A percentile compares a stretch with the other conserved stretches of the same genome.
Conservation (phyloP, 2,797 vertebrate species). For the Pipistrellus pygmaeus region DNA sequence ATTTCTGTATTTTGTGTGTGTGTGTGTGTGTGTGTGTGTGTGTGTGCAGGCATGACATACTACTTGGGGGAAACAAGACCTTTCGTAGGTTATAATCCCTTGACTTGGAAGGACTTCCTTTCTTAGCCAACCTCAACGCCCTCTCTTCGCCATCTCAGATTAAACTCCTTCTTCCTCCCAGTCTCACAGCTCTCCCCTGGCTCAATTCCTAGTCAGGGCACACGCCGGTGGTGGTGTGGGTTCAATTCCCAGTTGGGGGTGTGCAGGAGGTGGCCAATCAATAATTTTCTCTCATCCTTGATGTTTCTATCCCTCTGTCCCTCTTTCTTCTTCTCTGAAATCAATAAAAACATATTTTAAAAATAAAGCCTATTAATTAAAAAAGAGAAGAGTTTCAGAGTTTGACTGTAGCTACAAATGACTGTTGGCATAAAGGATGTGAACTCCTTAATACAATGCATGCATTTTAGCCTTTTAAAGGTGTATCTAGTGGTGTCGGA, state of each 20-base stretch:
- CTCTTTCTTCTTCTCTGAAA: too few relatives aligned
- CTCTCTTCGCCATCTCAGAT: background rate
- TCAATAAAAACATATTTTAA: background rate
- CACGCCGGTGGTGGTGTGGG: too few relatives aligned
- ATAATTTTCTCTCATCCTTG: too few relatives aligned
- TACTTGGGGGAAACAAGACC: background rate
- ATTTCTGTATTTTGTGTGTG: background rate
- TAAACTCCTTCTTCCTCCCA: background rate
- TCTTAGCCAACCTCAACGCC: background rate
- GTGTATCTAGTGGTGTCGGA: background rate
- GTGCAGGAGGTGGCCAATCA: too few relatives aligned
- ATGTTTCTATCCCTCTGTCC: too few relatives aligned
- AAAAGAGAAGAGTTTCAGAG: background rate
- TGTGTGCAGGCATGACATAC: background rate
- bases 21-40: accelerated
- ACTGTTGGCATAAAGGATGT: background rate
- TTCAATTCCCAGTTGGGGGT: too few relatives aligned
- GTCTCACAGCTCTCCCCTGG: background rate
- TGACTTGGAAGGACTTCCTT: slow-evolving; percentile 10
- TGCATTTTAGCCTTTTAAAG: background rate
- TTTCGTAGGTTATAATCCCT: background rate
- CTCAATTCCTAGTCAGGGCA: too few relatives aligned
- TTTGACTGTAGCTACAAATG: background rate
- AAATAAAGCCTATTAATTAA: background rate
- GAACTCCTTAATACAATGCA: background rate